Base-by-base conservation (phyloP, 2,797 vertebrate genomes). In the Thripadectes ignobilis region DNA sequence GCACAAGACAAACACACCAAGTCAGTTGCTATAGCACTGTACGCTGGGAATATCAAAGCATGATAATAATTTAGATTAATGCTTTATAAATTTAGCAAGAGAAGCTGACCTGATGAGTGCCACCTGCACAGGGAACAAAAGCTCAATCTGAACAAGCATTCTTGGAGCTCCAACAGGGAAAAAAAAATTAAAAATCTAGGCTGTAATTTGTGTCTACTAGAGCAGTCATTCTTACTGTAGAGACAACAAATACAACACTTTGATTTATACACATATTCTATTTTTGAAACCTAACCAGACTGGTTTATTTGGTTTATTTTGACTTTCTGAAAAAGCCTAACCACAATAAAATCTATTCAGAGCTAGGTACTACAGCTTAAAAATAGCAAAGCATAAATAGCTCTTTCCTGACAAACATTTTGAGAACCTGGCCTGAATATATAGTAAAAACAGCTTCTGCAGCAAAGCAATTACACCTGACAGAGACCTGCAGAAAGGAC, bases 271-370 rank as follows among this genome's bases (percentile, higher is more conserved):
- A 20, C 11, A 32, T 66, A 43, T 85, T 84, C 95, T 96, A 76
- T 96, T 95, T 96, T 89, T 94, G 89, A 96, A 92, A 94, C 79
- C 92, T 86, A 73, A 95, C 93, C 95, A 86, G 45, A 95, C 95
- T 93, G 85, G 95, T 94, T 95, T 93, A 95, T 94, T 97, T 0
- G 87, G 93, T 95, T 95, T 96, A 97, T 96, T 97, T 93, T 94
- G 85, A 92, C 95, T 96, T 96, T 95, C 92, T 93, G 89, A 91
- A 93, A 88, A 89, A 92, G 87, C 51, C 85, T 93, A 94, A 96
- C 93, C 93, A 95, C 95, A 96, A 94, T 78, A 93, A 94, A 95
- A 96, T 94, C 55, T 86, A 57, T 78, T 88, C 73, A 76, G 85
- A 92, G 79, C 51, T 55, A 69, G 76, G 82, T 89, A 43, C 43